Evolutionary conservation across 1,140 invertebrate species (phyloP).

Genomic region (Leptinotarsa texana): DNA sequence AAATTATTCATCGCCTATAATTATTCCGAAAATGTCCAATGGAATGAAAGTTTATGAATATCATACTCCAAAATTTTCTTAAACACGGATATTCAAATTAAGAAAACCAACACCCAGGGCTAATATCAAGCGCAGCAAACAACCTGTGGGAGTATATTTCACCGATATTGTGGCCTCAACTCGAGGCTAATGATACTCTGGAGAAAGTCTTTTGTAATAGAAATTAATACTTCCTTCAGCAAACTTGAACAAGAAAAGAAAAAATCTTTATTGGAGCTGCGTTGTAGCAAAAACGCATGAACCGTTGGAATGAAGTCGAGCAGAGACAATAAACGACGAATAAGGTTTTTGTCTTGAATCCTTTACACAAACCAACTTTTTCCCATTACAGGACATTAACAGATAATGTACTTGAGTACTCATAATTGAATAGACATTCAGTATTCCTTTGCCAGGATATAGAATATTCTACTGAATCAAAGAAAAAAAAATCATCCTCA

Average conservation of each 20-base stretch:
- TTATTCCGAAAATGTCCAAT: background rate
- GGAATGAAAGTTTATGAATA: background rate
- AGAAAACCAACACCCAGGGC: background rate
- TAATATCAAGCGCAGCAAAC: background rate
- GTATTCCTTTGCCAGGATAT: no score
- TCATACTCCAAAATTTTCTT: background rate
- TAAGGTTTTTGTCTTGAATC: background rate
- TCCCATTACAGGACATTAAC: no score
- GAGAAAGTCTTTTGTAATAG: slow-evolving; percentile 3
- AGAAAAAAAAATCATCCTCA: no score
- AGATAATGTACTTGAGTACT: no score
- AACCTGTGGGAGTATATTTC: background rate
- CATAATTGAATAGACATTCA: no score
- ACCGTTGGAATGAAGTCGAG: background rate
- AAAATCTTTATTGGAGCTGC: background rate
- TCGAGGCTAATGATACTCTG: background rate
- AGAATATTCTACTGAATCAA: no score
- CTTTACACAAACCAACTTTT: no score
- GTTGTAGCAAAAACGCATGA: background rate
- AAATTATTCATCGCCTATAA: background rate
- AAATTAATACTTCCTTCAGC: background rate
- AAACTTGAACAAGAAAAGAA: slow-evolving; percentile 3
- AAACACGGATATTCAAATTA: background rate
- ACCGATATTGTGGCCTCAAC: background rate
- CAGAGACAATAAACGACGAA: background rate